phyloP scores from a whole-genome alignment of 2,113 vertebrate species.

The Lepus americanus region DNA sequence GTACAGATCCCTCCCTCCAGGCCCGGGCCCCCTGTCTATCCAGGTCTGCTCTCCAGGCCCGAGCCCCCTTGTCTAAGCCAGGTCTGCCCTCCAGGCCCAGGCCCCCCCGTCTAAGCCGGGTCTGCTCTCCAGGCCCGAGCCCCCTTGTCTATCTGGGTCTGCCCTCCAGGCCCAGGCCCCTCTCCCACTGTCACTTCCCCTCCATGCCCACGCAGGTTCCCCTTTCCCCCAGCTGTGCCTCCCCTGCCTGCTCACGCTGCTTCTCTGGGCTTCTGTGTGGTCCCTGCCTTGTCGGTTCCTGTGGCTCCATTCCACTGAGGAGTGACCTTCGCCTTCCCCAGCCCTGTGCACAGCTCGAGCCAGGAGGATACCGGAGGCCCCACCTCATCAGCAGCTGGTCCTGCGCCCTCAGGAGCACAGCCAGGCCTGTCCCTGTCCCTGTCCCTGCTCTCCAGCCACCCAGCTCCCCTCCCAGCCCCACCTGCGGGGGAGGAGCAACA shows the following conservation, averaged over 20 bases:
- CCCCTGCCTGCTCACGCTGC: background rate
- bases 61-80: too few relatives aligned
- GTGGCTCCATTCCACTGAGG: fast-evolving
- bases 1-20: background rate
- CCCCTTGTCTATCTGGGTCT: too few relatives aligned
- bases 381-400: fast-evolving
- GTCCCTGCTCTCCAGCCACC: too few relatives aligned
- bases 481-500: background rate
- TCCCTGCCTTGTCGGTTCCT: background rate
- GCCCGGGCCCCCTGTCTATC: fast-evolving
- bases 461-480: too few relatives aligned
- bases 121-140: too few relatives aligned
- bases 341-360: background rate
- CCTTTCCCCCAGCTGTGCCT: too few relatives aligned
- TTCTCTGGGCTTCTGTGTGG: background rate
- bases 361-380: background rate
- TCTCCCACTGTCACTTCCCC: background rate
- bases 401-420: background rate
- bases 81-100: too few relatives aligned
- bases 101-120: too few relatives aligned
- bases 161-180: background rate
- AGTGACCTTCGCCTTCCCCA: background rate
- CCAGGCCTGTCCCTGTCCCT: too few relatives aligned
- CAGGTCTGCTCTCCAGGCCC: too few relatives aligned
- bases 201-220: fast-evolving